These are phyloP conservation scores for Crypturellus tataupa DNA, from an alignment of 2,797 vertebrate species.

Conservation along the genomic window DNA sequence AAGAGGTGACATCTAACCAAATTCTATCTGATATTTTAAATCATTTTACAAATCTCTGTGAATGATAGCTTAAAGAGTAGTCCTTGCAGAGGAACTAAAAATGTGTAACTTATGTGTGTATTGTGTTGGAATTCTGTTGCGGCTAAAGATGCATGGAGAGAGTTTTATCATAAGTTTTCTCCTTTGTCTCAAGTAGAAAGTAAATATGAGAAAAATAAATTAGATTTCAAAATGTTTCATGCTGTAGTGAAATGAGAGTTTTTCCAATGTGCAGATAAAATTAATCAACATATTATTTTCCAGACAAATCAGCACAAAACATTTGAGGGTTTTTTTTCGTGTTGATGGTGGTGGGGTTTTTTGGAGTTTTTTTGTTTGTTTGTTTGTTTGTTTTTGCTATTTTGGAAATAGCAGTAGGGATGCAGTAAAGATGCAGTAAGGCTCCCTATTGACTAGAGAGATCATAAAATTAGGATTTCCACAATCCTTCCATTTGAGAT, in stretches of 20 bases:
- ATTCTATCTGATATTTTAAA: neutral
- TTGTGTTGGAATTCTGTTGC: neutral
- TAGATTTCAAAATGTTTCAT: neutral
- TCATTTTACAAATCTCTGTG: neutral
- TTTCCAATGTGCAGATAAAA: neutral
- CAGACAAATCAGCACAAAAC: neutral
- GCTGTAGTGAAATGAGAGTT: neutral
- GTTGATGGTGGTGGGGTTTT: too few species aligned
- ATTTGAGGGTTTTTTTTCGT: fast-evolving
- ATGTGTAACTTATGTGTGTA: neutral
- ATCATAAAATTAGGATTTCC: neutral
- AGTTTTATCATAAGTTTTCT: neutral
- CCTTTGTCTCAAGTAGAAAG: neutral
- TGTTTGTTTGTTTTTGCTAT: neutral
- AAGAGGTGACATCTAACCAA: neutral
- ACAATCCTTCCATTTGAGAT: neutral
- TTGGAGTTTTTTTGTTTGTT: too few species aligned
- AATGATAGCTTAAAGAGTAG: neutral
- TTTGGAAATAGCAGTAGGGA: neutral
- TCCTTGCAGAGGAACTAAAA: neutral
- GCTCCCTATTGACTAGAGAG: neutral
- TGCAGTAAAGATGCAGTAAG: neutral
- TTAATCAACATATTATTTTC: neutral
- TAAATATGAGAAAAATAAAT: neutral
- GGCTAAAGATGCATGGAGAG: neutral